These are phyloP conservation scores for Antennarius maculatus DNA, from an alignment of 2,797 vertebrate genomes.

Conservation along the genomic window DNA sequence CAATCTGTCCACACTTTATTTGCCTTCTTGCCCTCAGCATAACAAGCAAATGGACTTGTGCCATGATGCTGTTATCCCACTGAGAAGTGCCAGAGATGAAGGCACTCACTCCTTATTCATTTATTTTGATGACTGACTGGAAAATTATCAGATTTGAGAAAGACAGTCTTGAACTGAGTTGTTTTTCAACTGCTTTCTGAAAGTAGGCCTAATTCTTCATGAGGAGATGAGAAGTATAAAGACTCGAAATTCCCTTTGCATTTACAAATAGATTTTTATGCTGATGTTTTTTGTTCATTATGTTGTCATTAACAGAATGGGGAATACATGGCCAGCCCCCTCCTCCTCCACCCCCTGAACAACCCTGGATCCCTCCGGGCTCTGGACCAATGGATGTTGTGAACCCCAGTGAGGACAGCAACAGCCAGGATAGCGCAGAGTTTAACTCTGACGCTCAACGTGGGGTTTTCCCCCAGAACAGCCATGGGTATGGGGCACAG, in stretches of 20 bases:
- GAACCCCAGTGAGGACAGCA: constrained; percentile 96
- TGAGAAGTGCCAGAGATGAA: no score
- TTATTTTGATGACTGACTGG: no score
- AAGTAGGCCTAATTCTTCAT: no score
- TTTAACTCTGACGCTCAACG: constrained; percentile 94
- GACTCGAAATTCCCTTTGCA: background rate
- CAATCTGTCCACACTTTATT: no score
- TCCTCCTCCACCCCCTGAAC: constrained; percentile 90
- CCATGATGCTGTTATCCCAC: no score
- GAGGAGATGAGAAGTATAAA: background rate
- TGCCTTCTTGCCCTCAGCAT: no score
- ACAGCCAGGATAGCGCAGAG: constrained; percentile 98
- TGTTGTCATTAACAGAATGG: constrained; percentile 86
- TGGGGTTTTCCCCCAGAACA: constrained; percentile 95
- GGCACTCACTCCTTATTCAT: no score
- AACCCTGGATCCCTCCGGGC: constrained; percentile 94
- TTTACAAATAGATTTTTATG: background rate
- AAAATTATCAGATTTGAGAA: no score
- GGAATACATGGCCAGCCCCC: constrained; percentile 93
- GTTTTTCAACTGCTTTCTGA: no score
- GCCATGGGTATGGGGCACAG: constrained; percentile 97
- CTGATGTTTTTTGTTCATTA: background rate
- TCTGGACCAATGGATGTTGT: constrained; percentile 96
- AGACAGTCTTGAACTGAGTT: no score
- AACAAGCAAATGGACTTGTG: no score